These are phyloP conservation scores for Ahaetulla prasina DNA, from an alignment of 2,113 vertebrate genomes.

Conservation along the genomic window DNA sequence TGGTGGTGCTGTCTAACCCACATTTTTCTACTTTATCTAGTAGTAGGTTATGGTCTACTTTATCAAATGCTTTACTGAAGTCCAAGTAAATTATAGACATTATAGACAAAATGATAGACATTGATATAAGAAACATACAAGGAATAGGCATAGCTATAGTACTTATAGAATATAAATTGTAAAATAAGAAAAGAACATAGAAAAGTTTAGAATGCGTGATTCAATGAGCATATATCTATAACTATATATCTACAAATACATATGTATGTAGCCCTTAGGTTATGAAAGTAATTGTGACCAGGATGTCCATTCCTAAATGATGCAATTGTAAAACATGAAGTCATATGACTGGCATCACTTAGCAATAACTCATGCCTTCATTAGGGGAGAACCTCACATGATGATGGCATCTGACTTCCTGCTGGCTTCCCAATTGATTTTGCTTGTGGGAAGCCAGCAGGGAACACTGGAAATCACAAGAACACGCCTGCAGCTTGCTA, in stretches of 20 bases:
- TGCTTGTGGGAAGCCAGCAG: not conserved
- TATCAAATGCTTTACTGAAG: too few species aligned
- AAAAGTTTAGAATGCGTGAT: not conserved
- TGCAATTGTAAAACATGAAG: not conserved
- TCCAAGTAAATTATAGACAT: too few species aligned
- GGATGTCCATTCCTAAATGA: not conserved
- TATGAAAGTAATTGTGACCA: not conserved
- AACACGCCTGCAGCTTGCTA: not conserved
- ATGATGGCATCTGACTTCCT: not conserved
- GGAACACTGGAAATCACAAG: not conserved
- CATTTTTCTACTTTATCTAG: too few species aligned
- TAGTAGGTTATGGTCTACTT: too few species aligned
- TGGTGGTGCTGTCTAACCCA: too few species aligned
- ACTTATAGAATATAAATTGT: not conserved
- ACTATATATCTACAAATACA: not conserved
- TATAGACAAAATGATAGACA: not conserved
- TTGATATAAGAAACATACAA: not conserved
- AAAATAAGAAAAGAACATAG: not conserved
- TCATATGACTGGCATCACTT: not conserved
- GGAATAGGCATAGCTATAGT: not conserved
- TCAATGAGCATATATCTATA: not conserved
- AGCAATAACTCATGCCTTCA: not conserved
- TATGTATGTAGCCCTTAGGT: not conserved
- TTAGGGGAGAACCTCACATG: not conserved
- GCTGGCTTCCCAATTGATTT: not conserved